A percentile compares a stretch with the other conserved stretches of the same genome.
Conservation (phyloP, 2,888 invertebrate species). For the Scaptodrosophila latifasciaeformis region DNA sequence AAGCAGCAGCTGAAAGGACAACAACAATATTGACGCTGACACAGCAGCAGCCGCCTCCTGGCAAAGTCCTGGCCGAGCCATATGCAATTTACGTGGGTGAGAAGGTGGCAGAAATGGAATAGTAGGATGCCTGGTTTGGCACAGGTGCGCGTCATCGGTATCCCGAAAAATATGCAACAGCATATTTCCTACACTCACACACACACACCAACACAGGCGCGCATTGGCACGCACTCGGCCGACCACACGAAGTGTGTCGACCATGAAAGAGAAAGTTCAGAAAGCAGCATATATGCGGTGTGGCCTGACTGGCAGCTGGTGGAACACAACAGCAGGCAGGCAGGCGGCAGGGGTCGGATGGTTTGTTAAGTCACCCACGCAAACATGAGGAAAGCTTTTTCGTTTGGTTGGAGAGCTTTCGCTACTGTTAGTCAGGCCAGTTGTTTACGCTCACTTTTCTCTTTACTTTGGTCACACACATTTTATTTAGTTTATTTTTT, state of each 20-base stretch:
- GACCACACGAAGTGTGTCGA: not conserved
- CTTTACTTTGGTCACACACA: slow-evolving; percentile 5
- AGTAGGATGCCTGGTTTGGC: slow-evolving; percentile 8
- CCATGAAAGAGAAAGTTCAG: slow-evolving; percentile 46
- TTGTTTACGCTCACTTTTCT: not conserved
- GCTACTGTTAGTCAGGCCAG: not conserved
- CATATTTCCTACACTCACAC: slow-evolving; percentile 28
- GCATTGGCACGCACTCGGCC: not conserved
- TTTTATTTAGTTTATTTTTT: slow-evolving; percentile 8
- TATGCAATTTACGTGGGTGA: slow-evolving; percentile 22
- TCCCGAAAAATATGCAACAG: slow-evolving; percentile 62
- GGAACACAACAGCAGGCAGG: slow-evolving; percentile 62
- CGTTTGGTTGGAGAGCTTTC: not conserved
- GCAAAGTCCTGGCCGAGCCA: no score
- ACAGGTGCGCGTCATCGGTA: slow-evolving; percentile 45
- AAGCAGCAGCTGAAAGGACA: no score
- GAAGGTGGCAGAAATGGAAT: slow-evolving; percentile 9
- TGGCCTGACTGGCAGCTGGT: slow-evolving; percentile 35
- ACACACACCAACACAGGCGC: not conserved
- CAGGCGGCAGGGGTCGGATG: slow-evolving; percentile 42
- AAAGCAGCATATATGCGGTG: not conserved
- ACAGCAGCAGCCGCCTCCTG: slow-evolving; percentile 8
- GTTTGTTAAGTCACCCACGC: slow-evolving; percentile 57
- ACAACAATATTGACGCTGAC: no score
- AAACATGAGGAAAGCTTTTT: slow-evolving; percentile 35